Evolutionary conservation across 2,113 vertebrate genomes (phyloP), one percentile per base, ranked within the genome.

Genomic region (Thamnophis sirtalis): DNA sequence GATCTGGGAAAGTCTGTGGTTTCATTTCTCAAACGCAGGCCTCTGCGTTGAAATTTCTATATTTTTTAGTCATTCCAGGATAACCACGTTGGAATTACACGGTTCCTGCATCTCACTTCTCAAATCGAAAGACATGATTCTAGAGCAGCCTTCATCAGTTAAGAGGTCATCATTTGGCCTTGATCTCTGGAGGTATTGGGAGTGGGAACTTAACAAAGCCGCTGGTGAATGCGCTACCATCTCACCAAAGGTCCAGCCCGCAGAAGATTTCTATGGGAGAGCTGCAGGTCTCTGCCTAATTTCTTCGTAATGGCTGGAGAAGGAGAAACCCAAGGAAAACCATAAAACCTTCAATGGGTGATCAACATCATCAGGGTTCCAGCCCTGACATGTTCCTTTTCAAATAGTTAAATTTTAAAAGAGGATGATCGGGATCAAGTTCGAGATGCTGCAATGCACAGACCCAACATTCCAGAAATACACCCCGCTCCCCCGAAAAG

Each of bases 61-160:
- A 9, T 43, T 24, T 17, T 53, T 86, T 49, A 10, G 54, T 56
- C 43, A 86, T 86, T 90, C 84, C 80, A 84, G 33, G 28, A 48
- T 53, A 84, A 87, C 89, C 24, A 89, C 63, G 85, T 5, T 53
- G 88, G 86, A 2, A 38, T 38, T 94, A 43, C 21, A 3, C 3
- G 43, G 93, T 38, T 89, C 28, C 86, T 56, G 38, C 28, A 80
- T 22, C 2, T 7, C 84, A 19, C 63, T 53, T 10, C 33, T 38
- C 26, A 19, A n/a, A 43, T 33, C 19, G 95, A 94, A 89, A 90
- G 55, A 93, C 60, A 85, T 51, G 0, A 53, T 87, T 84, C n/a
- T 54, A 63, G 51, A 86, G 51, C 33, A 80, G 73, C 73, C 33
- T 80, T 43, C 73, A 43, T 80, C 17, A 21, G 33, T 80, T 38